Percentiles rank a stretch among this genome's conserved stretches.
These are phyloP conservation scores for Pseudorectes ferrugineus DNA, from an alignment of 2,113 vertebrate species.

Conservation along the genomic window DNA sequence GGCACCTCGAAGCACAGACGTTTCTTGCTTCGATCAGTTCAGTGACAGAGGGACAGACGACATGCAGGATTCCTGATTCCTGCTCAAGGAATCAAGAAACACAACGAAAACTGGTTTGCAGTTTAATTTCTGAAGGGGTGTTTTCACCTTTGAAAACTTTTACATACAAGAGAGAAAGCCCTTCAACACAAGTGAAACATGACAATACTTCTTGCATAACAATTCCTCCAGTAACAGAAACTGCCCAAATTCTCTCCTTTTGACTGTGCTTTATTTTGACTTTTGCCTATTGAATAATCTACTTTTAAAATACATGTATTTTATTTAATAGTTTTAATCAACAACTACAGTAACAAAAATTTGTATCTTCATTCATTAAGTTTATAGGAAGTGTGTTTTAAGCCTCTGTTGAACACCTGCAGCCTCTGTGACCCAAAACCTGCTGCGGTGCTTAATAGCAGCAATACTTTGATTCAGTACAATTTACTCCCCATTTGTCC, in stretches of 20 bases:
- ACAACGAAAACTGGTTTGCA: not conserved
- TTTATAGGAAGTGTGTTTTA: not conserved
- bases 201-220: not conserved
- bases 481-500: rapidly evolving
- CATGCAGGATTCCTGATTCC: not conserved
- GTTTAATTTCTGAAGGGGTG: not conserved
- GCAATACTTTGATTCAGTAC: not conserved
- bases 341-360: not conserved
- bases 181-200: rapidly evolving
- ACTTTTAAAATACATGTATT: not conserved
- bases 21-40: rapidly evolving
- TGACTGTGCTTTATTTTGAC: not conserved
- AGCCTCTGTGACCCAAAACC: not conserved
- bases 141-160: not conserved
- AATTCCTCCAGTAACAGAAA: not conserved
- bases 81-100: not conserved
- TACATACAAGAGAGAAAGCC: not conserved
- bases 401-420: not conserved
- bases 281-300: not conserved
- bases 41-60: not conserved
- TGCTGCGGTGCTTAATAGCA: not conserved
- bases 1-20: rapidly evolving
- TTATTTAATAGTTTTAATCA: not conserved
- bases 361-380: not conserved
- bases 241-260: not conserved